Evolutionary conservation across 2,113 vertebrate species (phyloP).

Genomic region (Channa argus): DNA sequence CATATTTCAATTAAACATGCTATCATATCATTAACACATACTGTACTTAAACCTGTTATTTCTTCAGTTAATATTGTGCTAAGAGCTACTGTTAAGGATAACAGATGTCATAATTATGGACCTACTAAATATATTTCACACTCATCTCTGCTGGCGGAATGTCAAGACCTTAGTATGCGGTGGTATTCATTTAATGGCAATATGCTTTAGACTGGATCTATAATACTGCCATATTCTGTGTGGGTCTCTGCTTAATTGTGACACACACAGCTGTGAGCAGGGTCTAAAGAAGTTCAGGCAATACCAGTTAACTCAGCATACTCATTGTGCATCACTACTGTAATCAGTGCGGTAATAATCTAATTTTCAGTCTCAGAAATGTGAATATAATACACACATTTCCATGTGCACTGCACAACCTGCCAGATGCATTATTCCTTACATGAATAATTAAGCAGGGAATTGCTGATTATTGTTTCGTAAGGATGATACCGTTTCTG

Average conservation of each 20-base stretch:
- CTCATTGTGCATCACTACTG: constrained; percentile 48
- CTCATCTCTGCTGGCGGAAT: constrained; percentile 76
- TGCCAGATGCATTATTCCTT: not conserved
- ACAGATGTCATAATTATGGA: constrained; percentile 97
- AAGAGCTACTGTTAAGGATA: constrained; percentile 86
- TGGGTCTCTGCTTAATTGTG: constrained; percentile 72
- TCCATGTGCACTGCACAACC: not conserved
- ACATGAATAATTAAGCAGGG: not conserved
- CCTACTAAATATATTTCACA: constrained; percentile 90
- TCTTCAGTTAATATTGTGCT: constrained; percentile 89
- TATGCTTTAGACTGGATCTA: constrained; percentile 81
- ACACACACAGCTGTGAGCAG: constrained; percentile 44
- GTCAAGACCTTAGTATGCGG: constrained; percentile 55
- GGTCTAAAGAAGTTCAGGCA: constrained; percentile 70
- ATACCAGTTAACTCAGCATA: constrained; percentile 66
- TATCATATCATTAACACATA: constrained; percentile 88
- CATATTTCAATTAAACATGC: constrained; percentile 95
- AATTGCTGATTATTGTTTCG: not conserved
- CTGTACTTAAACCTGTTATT: constrained; percentile 89
- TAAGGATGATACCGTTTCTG: not conserved
- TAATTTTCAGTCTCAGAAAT: not conserved
- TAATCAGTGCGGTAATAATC: constrained; percentile 5
- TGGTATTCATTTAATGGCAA: constrained; percentile 86
- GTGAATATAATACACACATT: not conserved
- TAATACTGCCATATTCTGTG: constrained; percentile 71